Conservation (phyloP, 2,113 vertebrate species). For the Oreochromis spilurus region DNA sequence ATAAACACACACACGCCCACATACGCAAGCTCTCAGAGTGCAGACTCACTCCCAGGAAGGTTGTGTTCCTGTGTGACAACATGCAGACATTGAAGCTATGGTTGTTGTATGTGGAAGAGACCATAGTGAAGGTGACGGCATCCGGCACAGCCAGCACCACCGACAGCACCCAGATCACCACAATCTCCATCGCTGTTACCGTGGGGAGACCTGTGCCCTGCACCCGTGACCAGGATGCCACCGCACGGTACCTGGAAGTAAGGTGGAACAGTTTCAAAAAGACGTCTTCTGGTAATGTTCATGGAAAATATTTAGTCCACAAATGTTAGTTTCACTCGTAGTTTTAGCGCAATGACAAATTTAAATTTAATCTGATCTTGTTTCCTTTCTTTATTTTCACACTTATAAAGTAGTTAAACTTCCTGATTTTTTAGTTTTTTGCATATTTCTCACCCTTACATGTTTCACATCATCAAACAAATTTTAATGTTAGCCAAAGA, state of each 20-base stretch:
- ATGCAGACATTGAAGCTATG: slow-evolving; percentile 79
- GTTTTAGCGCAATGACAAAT: background rate
- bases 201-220: slow-evolving; percentile 86
- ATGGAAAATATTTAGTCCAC: background rate
- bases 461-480: background rate
- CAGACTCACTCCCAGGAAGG: slow-evolving; percentile 81
- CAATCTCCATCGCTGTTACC: slow-evolving; percentile 85
- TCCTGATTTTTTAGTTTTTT: rapidly evolving
- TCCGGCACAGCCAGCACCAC: slow-evolving; percentile 87
- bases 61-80: slow-evolving; percentile 72
- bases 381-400: background rate
- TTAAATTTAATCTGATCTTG: background rate
- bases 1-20: background rate
- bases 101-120: slow-evolving; percentile 77
- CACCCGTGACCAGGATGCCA: slow-evolving; percentile 91
- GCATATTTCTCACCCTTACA: rapidly evolving
- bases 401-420: background rate
- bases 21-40: background rate
- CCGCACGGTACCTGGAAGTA: slow-evolving; percentile 84
- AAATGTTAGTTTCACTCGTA: background rate
- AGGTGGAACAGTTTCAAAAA: background rate
- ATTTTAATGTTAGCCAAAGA: background rate
- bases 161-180: slow-evolving; percentile 88
- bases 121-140: slow-evolving; percentile 84
- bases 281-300: background rate